Conservation (phyloP, 2,888 invertebrate species). For the Timema podura region DNA sequence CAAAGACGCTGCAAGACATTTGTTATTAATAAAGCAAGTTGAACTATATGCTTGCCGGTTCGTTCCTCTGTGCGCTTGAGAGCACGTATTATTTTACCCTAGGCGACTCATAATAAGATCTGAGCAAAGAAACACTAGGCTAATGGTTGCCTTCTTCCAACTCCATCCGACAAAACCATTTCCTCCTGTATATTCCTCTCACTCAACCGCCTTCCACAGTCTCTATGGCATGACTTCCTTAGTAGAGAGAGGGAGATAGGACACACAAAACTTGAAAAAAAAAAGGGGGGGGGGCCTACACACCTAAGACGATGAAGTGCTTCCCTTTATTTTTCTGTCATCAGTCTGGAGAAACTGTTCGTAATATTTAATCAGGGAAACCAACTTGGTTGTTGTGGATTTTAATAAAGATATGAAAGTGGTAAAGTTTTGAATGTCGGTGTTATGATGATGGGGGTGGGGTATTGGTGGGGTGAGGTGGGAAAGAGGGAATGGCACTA, state of each 20-base stretch:
- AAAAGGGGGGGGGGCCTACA: background rate
- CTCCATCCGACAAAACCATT: background rate
- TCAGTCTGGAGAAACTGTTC: background rate
- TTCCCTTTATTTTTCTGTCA: background rate
- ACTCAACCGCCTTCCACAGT: too few species aligned
- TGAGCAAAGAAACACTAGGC: constrained; percentile 20
- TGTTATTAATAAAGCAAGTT: constrained; percentile 29
- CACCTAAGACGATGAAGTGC: too few species aligned
- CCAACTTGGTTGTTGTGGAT: constrained; percentile 1
- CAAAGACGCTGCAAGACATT: constrained; percentile 26
- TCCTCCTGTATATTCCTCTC: background rate
- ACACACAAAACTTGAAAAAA: background rate
- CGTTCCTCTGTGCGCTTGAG: background rate
- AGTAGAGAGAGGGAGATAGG: background rate
- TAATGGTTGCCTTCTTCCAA: constrained; percentile 9
- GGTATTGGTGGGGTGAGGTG: too few species aligned
- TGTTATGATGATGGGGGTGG: background rate
- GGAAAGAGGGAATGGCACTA: too few species aligned
- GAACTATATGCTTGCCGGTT: background rate
- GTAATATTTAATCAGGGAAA: constrained; percentile 4
- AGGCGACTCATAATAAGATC: constrained; percentile 27
- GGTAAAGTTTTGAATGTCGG: constrained; percentile 1
- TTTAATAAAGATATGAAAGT: background rate
- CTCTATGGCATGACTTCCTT: too few species aligned
- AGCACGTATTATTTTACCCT: constrained; percentile 25